Base-by-base conservation (phyloP, 2,888 invertebrate genomes). In the Ecliptopera silaceata region DNA sequence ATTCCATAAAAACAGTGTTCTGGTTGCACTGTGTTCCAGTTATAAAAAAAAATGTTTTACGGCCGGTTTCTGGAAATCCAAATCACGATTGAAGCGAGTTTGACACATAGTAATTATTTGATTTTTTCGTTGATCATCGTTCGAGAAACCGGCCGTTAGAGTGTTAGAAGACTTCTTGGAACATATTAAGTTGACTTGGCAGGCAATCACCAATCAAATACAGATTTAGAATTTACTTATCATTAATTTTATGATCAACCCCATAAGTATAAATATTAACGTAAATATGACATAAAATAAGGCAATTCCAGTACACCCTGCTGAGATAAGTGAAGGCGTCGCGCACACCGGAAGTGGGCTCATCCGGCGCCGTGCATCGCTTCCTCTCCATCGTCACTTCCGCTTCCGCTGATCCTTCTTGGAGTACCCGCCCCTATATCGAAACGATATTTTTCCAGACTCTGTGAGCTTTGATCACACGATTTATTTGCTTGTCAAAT, bases 401-500 rank as follows among this genome's bases (percentile, higher is more conserved):
- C 90, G 85, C 69, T 87, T 87, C 88, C 88, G 86, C 64, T 84
- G 76, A 77, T 80, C 77, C 77, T 73, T 78, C 77, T 78, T 70
- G 72, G 65, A 70, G 67, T 73, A 66, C 65, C 80, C 80, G 79
- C 83, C 84, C 74, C 80, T 74, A 68, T 74, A 68, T 68, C 67
- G 68, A 69, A 68, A 72, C 72, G 71, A 80, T 83, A 83, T 85
- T 86, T 86, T 84, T 80, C 82, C 74, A 75, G 78, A 77, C 70
- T 79, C 70, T 72, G 61, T 63, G 71, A 77, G 77, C 84, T 85
- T 83, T 86, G 84, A 88, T 85, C 81, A 80, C 64, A 77, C 85
- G 79, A 91, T 90, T 89, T 90, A 90, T 90, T 87, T 84, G 80
- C 77, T 84, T 90, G 89, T 90, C 90, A 88, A 86, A 81, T 78